Evolutionary conservation across 2,888 invertebrate genomes (phyloP).

Genomic region (Odontomyia ornata): DNA sequence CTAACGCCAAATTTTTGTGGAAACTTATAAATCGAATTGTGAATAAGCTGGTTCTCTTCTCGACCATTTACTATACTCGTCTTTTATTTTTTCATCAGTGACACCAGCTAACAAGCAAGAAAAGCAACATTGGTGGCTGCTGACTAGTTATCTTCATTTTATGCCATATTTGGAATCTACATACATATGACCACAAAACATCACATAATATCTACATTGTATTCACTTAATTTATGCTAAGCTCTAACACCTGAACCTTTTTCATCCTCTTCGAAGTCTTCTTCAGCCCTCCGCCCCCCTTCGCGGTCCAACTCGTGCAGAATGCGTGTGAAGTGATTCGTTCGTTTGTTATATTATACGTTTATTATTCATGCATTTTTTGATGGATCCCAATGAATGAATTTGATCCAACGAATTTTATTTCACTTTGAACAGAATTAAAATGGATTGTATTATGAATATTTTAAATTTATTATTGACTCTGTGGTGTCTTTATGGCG

Average conservation of each 20-base stretch:
- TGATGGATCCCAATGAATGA: background rate
- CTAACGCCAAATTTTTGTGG: no score
- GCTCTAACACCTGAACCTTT: slow-evolving; percentile 14
- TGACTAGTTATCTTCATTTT: slow-evolving; percentile 6
- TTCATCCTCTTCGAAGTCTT: no score
- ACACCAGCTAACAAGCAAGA: no score
- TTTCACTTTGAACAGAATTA: no score
- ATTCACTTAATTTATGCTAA: slow-evolving; percentile 13
- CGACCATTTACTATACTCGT: no score
- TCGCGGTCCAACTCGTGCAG: background rate
- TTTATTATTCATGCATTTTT: slow-evolving; percentile 6
- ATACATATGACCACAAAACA: slow-evolving; percentile 1
- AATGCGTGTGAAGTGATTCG: slow-evolving; percentile 7
- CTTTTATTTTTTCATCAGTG: no score
- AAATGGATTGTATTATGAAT: no score
- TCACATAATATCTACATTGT: background rate
- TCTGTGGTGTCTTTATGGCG: no score
- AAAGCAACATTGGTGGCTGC: background rate
- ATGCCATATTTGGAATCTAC: background rate
- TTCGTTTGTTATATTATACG: background rate
- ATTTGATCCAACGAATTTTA: background rate
- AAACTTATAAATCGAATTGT: no score
- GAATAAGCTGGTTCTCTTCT: no score
- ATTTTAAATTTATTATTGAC: no score
- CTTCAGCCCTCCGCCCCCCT: no score